Evolutionary conservation across 1,140 invertebrate genomes (phyloP), one percentile per base, ranked within the genome.

Genomic region (Prorops nasuta): DNA sequence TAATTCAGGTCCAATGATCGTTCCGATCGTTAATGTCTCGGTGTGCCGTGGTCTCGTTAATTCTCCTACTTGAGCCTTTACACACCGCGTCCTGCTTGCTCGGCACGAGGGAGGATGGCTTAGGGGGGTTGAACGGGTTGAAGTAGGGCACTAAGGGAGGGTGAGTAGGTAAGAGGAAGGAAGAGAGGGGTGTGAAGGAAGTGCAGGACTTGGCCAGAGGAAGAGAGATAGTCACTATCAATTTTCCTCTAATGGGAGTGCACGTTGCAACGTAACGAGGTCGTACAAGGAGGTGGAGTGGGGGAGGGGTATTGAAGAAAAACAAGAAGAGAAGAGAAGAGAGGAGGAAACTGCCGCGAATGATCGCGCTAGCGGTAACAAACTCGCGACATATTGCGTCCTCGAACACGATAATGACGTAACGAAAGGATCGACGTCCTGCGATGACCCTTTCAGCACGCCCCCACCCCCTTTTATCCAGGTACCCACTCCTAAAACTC

Each of bases 161-260:
- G 16, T 3, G 12, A 16, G 35, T 1, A 6, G 17, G n/a, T 4
- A 16, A 1, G 15, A 36, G 15, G 17, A 14, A 36, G 14, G 9
- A 14, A 36, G n/a, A 16, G 34, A 35, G 14, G 9, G 24, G 16
- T 43, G 41, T 21, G 40, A 15, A 17, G 32, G 15, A 19, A 17
- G 8, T n/a, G 17, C 7, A 15, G 35, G 16, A 4, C 9, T 15
- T 17, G 35, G 44, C n/a, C n/a, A 8, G 14, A 14, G 37, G 31
- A 48, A 53, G 55, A 42, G 47, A 56, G 53, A 58, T 53, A 63
- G 60, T 63, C 60, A 43, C 69, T 66, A 71, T 69, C 63, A 73
- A 69, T 72, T 73, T 67, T 67, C 64, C 53, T 60, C 63, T 71
- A 70, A 71, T 66, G 60, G 56, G 57, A 62, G 59, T 55, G 53